Percentiles rank a stretch among this genome's conserved stretches.
These are phyloP conservation scores for Amaurobius ferox DNA, from an alignment of 2,888 invertebrate species.

Conservation along the genomic window DNA sequence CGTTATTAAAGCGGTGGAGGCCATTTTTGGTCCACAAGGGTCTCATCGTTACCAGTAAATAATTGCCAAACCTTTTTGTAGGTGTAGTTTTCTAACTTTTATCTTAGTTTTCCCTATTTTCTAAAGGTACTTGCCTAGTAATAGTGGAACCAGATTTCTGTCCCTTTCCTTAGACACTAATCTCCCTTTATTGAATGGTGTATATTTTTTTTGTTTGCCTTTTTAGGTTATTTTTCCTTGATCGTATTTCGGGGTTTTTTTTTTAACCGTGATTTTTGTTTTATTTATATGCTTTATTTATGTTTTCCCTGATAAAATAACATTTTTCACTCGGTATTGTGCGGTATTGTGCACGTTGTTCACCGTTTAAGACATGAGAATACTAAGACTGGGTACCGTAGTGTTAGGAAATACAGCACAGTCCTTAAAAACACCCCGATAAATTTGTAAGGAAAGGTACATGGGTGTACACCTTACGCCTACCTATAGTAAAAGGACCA, in stretches of 20 bases:
- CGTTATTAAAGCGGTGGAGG: constrained; percentile 33
- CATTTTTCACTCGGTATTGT: neutral
- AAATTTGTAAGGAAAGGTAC: no score
- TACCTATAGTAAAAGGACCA: no score
- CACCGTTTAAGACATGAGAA: no score
- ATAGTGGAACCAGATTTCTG: constrained; percentile 46
- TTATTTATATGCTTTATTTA: constrained; percentile 20
- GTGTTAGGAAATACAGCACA: no score
- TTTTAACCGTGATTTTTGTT: constrained; percentile 19
- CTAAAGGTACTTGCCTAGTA: constrained; percentile 34
- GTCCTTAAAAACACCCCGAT: no score
- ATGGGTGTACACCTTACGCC: no score
- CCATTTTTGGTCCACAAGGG: constrained; percentile 58
- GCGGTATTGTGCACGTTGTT: no score
- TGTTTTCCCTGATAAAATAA: constrained; percentile 9
- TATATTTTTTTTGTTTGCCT: constrained; percentile 38
- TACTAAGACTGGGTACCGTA: no score
- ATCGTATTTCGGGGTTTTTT: constrained; percentile 27
- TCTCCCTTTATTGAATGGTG: constrained; percentile 57
- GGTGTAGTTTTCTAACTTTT: constrained; percentile 33
- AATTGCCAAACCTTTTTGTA: constrained; percentile 52
- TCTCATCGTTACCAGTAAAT: constrained; percentile 31
- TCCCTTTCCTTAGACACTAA: constrained; percentile 49
- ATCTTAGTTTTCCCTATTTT: neutral
- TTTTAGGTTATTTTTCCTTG: constrained; percentile 28